Conservation (phyloP, 2,797 vertebrate species). For the Falco concolor region DNA sequence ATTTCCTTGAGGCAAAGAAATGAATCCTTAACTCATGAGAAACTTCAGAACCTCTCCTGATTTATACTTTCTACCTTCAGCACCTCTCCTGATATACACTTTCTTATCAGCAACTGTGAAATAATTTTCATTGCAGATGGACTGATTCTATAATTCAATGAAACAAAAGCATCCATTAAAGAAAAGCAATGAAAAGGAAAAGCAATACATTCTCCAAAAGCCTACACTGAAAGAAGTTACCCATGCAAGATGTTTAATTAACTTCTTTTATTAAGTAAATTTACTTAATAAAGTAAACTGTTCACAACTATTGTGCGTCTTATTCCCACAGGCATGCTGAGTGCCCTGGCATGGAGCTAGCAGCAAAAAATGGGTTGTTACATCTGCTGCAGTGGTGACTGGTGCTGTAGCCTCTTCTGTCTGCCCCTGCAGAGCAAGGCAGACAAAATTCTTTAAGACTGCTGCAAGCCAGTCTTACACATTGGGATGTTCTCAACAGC, state of each 20-base stretch:
- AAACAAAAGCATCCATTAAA: background rate
- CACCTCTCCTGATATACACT: background rate
- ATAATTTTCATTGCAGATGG: background rate
- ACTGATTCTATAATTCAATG: background rate
- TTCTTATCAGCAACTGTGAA: background rate
- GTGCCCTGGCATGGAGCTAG: rapidly evolving
- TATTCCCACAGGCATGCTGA: background rate
- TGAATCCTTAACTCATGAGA: background rate
- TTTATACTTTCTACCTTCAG: background rate
- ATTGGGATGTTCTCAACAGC: background rate
- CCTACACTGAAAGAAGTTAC: background rate
- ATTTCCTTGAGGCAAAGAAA: background rate
- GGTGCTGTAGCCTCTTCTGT: background rate
- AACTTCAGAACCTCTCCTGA: background rate
- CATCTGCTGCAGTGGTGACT: background rate
- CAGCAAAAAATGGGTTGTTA: background rate
- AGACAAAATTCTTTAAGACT: background rate
- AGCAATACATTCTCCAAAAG: background rate
- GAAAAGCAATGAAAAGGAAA: background rate
- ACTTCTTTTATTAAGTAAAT: conserved; percentile 16
- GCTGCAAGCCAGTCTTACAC: background rate
- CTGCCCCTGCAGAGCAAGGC: background rate
- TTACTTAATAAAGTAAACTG: background rate
- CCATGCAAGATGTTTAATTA: conserved; percentile 32
- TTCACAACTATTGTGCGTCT: background rate